Base-by-base conservation (phyloP, 2,113 vertebrate genomes). In the Hippopotamus amphibius region DNA sequence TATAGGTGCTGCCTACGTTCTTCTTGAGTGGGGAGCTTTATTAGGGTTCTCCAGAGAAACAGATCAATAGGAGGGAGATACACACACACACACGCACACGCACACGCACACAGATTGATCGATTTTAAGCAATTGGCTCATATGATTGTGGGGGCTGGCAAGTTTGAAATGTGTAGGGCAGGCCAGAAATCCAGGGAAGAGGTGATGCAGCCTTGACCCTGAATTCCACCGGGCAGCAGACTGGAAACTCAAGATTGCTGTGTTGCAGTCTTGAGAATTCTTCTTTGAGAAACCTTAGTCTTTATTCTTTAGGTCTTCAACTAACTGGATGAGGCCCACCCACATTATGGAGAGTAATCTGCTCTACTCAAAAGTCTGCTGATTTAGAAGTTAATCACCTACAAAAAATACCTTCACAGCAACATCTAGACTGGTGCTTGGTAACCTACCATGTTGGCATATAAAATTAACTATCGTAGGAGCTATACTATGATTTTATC, bases 301-400 rank as follows among this genome's bases (percentile, higher is more conserved):
- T 97, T 95, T 77, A 28, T 53, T 81, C 22, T 13, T 61, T n/a
- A 24, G 65, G 15, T n/a, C 21, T 57, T 85, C 13, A 81, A 1
- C 13, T 82, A n/a, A 68, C 53, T 95, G 15, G 12, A 53, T 87
- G 76, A 94, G n/a, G 7, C n/a, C 41, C 26, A 65, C 15, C 26
- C 28, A 65, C 30, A 55, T 68, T 80, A 50, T 50, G 10, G 57
- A 79, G 14, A 57, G 2, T 80, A 57, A 72, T 87, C 16, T 68
- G 33, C 74, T 72, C 17, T 74, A 26, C 6, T 91, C 10, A 50
- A 46, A 46, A 72, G 66, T 82, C 63, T 94, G 21, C n/a, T 72
- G 48, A 68, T 89, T 71, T 82, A 72, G 71, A 16, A 69, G 26
- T 74, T 88, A 57, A 97, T 92, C 16, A 87, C 19, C 19, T 90